Conservation (phyloP, 2,113 vertebrate genomes). For the Heptranchias perlo region DNA sequence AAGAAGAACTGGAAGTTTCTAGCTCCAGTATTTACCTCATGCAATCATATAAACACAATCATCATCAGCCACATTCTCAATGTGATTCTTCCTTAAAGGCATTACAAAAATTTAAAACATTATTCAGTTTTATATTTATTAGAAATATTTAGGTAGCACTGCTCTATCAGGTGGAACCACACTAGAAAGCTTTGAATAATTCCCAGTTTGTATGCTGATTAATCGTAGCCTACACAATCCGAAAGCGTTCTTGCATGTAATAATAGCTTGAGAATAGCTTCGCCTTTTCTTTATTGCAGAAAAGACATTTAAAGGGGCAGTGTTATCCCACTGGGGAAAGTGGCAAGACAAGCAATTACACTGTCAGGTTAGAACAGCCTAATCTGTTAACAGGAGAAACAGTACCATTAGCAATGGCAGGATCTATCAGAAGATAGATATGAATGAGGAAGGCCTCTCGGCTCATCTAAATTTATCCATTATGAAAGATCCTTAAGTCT, state of each 20-base stretch:
- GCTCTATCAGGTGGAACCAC: background rate
- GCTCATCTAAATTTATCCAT: background rate
- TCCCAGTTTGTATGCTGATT: conserved; percentile 33
- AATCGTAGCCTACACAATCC: background rate
- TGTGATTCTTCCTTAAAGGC: background rate
- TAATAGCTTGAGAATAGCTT: conserved; percentile 1
- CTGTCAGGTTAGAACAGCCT: background rate
- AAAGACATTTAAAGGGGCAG: background rate
- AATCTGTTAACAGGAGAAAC: background rate
- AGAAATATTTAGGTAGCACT: background rate
- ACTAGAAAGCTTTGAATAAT: conserved; percentile 14
- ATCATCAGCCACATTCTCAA: background rate
- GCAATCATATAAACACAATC: background rate
- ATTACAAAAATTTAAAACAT: background rate
- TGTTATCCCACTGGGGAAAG: too few relatives aligned
- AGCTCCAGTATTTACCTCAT: background rate
- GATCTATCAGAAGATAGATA: background rate
- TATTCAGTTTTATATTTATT: background rate
- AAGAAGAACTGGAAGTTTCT: background rate
- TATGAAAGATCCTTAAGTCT: background rate
- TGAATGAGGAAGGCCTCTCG: background rate
- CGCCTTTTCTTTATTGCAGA: background rate
- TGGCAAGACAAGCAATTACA: background rate
- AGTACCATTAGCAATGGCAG: background rate
- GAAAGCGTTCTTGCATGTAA: conserved; percentile 37